Evolutionary conservation across 92 coral and sea anemone genomes (phyloP).

Genomic region (Desmophyllum pertusum): DNA sequence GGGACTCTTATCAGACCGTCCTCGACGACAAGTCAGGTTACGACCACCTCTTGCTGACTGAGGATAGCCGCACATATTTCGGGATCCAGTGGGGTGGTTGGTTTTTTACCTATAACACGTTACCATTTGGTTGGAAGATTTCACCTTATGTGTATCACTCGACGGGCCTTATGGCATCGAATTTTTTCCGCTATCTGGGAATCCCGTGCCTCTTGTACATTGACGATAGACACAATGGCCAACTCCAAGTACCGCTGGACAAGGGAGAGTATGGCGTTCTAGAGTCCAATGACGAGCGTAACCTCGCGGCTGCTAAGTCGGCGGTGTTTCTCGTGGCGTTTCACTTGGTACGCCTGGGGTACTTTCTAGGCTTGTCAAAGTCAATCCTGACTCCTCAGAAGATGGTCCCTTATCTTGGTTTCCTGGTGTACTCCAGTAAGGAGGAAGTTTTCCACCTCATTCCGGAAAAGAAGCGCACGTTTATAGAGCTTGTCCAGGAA

Average conservation of each 20-base stretch:
- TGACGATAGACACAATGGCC: slow-evolving; percentile 52
- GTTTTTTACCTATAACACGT: slow-evolving; percentile 55
- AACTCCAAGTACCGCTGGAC: slow-evolving; percentile 23
- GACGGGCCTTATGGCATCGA: slow-evolving; percentile 52
- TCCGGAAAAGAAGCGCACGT: slow-evolving; percentile 41
- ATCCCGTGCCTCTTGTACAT: slow-evolving; percentile 61
- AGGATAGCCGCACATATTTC: slow-evolving; percentile 53
- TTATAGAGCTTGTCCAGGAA: slow-evolving; percentile 16
- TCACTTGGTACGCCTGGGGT: slow-evolving; percentile 30
- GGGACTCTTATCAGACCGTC: slow-evolving; percentile 27
- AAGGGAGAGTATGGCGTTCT: slow-evolving; percentile 40
- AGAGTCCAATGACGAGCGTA: slow-evolving; percentile 18
- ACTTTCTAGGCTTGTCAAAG: slow-evolving; percentile 32
- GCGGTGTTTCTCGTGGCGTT: slow-evolving; percentile 27
- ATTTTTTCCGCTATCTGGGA: slow-evolving; percentile 46
- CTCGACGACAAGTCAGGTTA: slow-evolving; percentile 41
- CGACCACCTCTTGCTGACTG: too few relatives aligned
- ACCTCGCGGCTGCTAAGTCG: slow-evolving; percentile 20
- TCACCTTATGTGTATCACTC: slow-evolving; percentile 56
- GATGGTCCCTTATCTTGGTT: slow-evolving; percentile 58
- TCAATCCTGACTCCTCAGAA: slow-evolving; percentile 22
- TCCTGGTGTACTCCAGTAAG: slow-evolving; percentile 20
- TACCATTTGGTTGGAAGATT: slow-evolving; percentile 74
- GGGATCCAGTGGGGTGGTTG: slow-evolving; percentile 70
- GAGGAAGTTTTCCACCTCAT: slow-evolving; percentile 40